These are phyloP conservation scores for Protodeltote pygarga DNA, from an alignment of 2,888 invertebrate genomes.

Conservation along the genomic window DNA sequence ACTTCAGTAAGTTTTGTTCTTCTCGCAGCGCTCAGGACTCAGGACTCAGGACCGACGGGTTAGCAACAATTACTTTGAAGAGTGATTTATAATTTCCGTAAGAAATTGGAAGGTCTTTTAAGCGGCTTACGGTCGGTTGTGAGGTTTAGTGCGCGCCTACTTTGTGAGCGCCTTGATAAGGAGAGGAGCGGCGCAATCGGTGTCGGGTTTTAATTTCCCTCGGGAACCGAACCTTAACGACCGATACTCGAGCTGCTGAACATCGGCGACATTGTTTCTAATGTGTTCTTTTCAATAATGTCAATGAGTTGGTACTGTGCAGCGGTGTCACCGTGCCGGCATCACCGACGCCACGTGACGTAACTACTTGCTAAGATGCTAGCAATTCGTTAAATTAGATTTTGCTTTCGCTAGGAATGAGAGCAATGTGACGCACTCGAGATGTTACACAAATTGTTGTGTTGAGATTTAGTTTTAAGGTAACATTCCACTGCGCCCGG, in stretches of 20 bases:
- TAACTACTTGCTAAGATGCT: too few relatives aligned
- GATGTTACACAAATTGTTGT: slow-evolving; percentile 26
- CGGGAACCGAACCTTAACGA: slow-evolving; percentile 52
- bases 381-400: too few relatives aligned
- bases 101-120: slow-evolving; percentile 46
- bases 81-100: slow-evolving; percentile 34
- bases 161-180: slow-evolving; percentile 51
- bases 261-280: slow-evolving; percentile 54
- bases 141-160: slow-evolving; percentile 19
- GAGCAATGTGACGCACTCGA: slow-evolving; percentile 28
- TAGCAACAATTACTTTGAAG: slow-evolving; percentile 21
- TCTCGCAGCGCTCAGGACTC: too few relatives aligned
- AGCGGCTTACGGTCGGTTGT: slow-evolving; percentile 45
- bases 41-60: background rate
- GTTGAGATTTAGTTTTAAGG: slow-evolving; percentile 18
- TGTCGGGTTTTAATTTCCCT: slow-evolving; percentile 60
- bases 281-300: slow-evolving; percentile 50
- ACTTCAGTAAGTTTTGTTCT: background rate
- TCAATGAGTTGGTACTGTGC: slow-evolving; percentile 25
- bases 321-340: too few relatives aligned
- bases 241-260: slow-evolving; percentile 34
- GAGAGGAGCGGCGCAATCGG: slow-evolving; percentile 47
- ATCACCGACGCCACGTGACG: too few relatives aligned
- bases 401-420: slow-evolving; percentile 20
- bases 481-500: slow-evolving; percentile 1